Evolutionary conservation across 2,797 vertebrate genomes (phyloP), one percentile per base, ranked within the genome.

Genomic region (Syngnathus rostellatus): DNA sequence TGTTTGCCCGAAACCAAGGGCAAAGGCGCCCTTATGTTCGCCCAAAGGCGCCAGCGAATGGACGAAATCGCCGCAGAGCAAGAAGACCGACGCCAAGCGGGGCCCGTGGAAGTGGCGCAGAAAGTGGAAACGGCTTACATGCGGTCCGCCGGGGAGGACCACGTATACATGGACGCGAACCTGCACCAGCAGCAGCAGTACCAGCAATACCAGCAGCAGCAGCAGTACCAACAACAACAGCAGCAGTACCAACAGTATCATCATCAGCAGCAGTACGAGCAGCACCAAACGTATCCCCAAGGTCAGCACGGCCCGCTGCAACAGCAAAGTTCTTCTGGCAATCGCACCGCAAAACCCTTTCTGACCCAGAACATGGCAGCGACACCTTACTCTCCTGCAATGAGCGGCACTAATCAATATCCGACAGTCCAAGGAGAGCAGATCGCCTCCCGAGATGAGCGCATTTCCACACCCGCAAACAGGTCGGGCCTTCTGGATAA

Each of bases 21-120:
- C 72, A 99, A 99, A 83, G 97, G 97, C 14, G 97, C 93, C 43
- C 72, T 93, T 63, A 98, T 99, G 97, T 99, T 99, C 87, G 96
- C 93, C 70, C 93, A 92, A 81, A 90, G 95, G 48, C 91, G 94
- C 77, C 93, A 91, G 76, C 89, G 96, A 40, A 93, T 99, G 92
- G 97, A 99, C 80, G 95, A 98, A 85, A 95, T 98, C 68, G 72
- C 94, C 3, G 95, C 95, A 0, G 94, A 98, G 65, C 93, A 94
- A 9, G 96, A 98, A 64, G 95, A 97, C 76, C 91, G 93, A 76
- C 77, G 86, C 55, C 88, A 90, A 16, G 92, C 88, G 0, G 75
- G 87, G 19, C 89, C 92, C 0, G 85, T 92, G 64, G 90, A 94
- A 77, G 86, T 81, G 19, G 63, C 71, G 3, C 82, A 72, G 51